Base-by-base conservation (phyloP, 2,888 invertebrate genomes). In the Chelonus formosanus region DNA sequence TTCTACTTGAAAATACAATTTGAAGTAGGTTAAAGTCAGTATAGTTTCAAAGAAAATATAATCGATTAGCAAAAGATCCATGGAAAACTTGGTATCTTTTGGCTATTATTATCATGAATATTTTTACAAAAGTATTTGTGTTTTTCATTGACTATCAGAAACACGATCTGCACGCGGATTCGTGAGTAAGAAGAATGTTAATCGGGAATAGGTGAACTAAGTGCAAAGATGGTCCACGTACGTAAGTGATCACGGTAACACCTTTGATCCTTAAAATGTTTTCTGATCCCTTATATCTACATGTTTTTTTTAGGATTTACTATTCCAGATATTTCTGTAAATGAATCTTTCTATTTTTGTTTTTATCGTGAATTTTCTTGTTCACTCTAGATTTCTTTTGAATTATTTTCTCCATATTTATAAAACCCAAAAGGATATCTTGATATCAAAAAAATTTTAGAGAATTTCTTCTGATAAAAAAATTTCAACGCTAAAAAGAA, bases 231-330 rank as follows among this genome's bases (percentile, higher is more conserved):
- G 8, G 50, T 10, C 31, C 10, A 48, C 52, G 63, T 48, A 61
- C 45, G 44, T 63, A 59, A 61, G 52, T 50, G 47, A 44, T 58
- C 36, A 58, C 58, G 43, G 61, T 32, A 64, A 67, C 63, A 69
- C 67, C 67, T 69, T 69, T 67, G 69, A 69, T 67, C 68, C 43
- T 63, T 54, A 40, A 60, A 56, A 53, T 40, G 8, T 32, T 43
- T 32, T 47, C n/a, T 58, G 58, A 34, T 48, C 58, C 6, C 52
- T 52, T 43, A 40, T 61, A 40, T 61, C 44, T 44, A 61, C 35
- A 53, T n/a, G 35, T 44, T 44, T 7, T 40, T 3, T 53, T 47
- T 47, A 32, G 47, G 20, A 53, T 61, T 43, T 47, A 7, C 35
- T 47, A 48, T 20, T 45, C 35, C 7, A 47, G 10, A 58, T 8